A percentile compares a stretch with the other conserved stretches of the same genome.
These are phyloP conservation scores for Nasonovia ribisnigri DNA, from an alignment of 2,888 invertebrate genomes.

Conservation along the genomic window DNA sequence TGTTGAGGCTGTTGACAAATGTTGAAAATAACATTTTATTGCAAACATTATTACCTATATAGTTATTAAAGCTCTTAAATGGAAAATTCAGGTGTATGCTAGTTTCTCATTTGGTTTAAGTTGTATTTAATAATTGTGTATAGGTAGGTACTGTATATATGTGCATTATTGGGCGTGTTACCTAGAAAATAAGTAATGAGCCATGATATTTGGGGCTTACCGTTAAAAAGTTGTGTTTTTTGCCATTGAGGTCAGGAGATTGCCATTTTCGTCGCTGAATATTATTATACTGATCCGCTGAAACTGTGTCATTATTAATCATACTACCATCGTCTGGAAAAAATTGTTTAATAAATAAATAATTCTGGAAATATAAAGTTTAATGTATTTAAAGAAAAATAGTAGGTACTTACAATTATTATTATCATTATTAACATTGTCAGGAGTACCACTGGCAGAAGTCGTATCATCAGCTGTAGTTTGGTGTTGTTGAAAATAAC, in stretches of 20 bases:
- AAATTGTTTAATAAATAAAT: neutral
- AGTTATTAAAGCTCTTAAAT: neutral
- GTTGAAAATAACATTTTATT: neutral
- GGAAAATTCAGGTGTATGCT: neutral
- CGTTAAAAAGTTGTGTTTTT: constrained; percentile 18
- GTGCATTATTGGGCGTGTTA: neutral
- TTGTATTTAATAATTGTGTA: neutral
- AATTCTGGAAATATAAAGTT: neutral
- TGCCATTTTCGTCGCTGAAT: constrained; percentile 56
- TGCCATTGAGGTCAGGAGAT: neutral
- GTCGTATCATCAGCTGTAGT: constrained; percentile 2
- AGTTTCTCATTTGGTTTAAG: neutral
- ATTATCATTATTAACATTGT: neutral
- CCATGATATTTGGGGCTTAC: neutral
- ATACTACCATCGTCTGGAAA: constrained; percentile 21
- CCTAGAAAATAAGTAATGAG: neutral
- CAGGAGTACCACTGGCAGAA: neutral
- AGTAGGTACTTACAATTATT: constrained; percentile 29
- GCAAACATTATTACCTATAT: neutral
- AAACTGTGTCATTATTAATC: neutral
- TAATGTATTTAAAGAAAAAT: neutral
- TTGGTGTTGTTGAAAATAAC: constrained; percentile 46
- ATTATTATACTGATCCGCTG: constrained; percentile 39
- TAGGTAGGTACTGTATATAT: neutral
- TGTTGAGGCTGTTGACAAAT: constrained; percentile 38